A percentile compares a stretch with the other conserved stretches of the same genome.
Conservation (phyloP, 2,888 invertebrate genomes). For the Anorthoa munda region DNA sequence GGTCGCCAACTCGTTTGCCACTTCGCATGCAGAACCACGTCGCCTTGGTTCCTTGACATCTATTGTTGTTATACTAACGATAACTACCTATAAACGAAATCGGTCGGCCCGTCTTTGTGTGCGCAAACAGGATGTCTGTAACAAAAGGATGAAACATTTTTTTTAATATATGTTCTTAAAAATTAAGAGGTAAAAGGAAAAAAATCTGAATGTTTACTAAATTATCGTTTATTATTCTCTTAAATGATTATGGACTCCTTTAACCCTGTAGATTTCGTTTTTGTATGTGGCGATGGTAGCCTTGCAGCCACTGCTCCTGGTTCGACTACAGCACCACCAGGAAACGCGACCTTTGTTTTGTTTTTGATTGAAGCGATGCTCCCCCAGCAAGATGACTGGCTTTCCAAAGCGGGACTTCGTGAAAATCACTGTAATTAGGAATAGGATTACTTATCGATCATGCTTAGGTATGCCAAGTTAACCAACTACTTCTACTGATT, state of each 20-base stretch:
- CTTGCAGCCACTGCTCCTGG: constrained; percentile 65
- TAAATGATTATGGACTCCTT: constrained; percentile 49
- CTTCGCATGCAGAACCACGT: constrained; percentile 77
- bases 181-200: neutral
- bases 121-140: constrained; percentile 49
- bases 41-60: constrained; percentile 68
- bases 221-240: neutral
- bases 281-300: constrained; percentile 66
- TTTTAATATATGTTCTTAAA: neutral
- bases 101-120: constrained; percentile 70
- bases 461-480: neutral
- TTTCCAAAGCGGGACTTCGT: constrained; percentile 67
- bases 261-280: constrained; percentile 41
- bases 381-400: constrained; percentile 71
- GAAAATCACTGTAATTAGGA: constrained; percentile 67
- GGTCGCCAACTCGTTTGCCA: constrained; percentile 12
- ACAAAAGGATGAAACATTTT: constrained; percentile 12
- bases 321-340: constrained; percentile 71
- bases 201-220: neutral
- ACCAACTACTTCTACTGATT: too few relatives aligned
- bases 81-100: constrained; percentile 69
- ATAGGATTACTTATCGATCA: neutral
- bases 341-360: constrained; percentile 51
- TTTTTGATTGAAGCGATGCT: constrained; percentile 52
- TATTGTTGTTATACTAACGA: constrained; percentile 74